A percentile compares a stretch with the other conserved stretches of the same genome.
Evolutionary conservation across 1,140 invertebrate genomes (phyloP).

Genomic region (Solenopsis invicta): DNA sequence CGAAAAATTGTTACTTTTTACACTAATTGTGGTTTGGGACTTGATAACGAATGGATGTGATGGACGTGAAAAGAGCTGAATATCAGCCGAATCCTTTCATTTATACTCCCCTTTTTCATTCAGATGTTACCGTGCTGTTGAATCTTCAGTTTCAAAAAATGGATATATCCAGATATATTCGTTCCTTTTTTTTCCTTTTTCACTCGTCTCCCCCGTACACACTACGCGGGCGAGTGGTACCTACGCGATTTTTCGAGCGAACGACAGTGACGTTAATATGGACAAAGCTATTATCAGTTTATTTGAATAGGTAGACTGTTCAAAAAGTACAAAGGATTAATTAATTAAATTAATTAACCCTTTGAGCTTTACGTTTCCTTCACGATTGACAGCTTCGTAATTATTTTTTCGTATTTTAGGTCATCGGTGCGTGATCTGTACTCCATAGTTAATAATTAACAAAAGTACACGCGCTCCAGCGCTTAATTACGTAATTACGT

Average conservation of each 20-base stretch:
- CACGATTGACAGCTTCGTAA: constrained; percentile 5
- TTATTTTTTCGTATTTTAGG: constrained; percentile 45
- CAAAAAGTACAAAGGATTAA: constrained; percentile 56
- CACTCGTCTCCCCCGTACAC: neutral
- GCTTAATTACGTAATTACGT: constrained; percentile 14
- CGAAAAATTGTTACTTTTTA: constrained; percentile 54
- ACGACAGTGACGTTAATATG: constrained; percentile 59
- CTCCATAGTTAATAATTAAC: constrained; percentile 1
- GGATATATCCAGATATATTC: constrained; percentile 43
- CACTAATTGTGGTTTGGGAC: constrained; percentile 24
- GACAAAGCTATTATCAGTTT: constrained; percentile 55
- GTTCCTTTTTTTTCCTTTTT: constrained; percentile 28
- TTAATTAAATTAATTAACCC: constrained; percentile 53
- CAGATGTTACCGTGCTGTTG: constrained; percentile 58
- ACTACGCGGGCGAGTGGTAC: neutral
- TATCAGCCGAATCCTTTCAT: constrained; percentile 44
- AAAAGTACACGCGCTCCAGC: neutral
- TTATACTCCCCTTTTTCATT: constrained; percentile 36
- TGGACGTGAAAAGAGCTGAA: constrained; percentile 57
- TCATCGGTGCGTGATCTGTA: neutral
- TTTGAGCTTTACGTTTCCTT: constrained; percentile 33
- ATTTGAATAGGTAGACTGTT: constrained; percentile 46
- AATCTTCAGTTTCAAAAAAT: constrained; percentile 64
- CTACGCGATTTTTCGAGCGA: constrained; percentile 44
- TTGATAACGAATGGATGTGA: constrained; percentile 54